Percentiles rank a stretch among this genome's conserved stretches.
Conservation (phyloP, 2,888 invertebrate genomes). For the Oasisia sp. region DNA sequence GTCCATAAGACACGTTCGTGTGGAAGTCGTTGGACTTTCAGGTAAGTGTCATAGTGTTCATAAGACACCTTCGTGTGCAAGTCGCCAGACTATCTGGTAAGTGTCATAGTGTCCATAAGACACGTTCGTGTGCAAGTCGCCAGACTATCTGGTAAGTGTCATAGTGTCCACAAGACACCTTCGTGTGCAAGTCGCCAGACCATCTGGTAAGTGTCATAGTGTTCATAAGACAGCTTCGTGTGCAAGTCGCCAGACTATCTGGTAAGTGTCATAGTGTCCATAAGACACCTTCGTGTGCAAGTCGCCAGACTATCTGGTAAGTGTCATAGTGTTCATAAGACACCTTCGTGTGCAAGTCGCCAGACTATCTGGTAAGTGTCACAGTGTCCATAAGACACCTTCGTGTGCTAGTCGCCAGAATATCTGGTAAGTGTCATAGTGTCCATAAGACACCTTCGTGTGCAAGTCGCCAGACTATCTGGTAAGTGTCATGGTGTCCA, state of each 20-base stretch:
- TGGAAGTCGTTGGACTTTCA: conserved; percentile 39
- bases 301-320: conserved; percentile 44
- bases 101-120: neutral
- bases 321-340: neutral
- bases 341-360: neutral
- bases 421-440: too few relatives aligned
- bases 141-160: too few relatives aligned
- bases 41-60: conserved; percentile 33
- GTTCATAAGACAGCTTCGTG: neutral
- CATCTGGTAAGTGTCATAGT: conserved; percentile 51
- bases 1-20: neutral
- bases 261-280: conserved; percentile 33
- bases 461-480: conserved; percentile 62
- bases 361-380: conserved; percentile 44
- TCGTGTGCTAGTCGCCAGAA: neutral
- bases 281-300: neutral
- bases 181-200: conserved; percentile 61
- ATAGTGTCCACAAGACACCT: conserved; percentile 36
- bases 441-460: conserved; percentile 46
- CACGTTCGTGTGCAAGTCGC: neutral
- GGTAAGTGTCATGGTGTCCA: conserved; percentile 41
- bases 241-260: conserved; percentile 38
- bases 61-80: neutral
- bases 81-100: conserved; percentile 43
- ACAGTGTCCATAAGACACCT: neutral